Evolutionary conservation across 2,888 invertebrate species (phyloP), one percentile per base, ranked within the genome.

Genomic region (Cryptops parisi): DNA sequence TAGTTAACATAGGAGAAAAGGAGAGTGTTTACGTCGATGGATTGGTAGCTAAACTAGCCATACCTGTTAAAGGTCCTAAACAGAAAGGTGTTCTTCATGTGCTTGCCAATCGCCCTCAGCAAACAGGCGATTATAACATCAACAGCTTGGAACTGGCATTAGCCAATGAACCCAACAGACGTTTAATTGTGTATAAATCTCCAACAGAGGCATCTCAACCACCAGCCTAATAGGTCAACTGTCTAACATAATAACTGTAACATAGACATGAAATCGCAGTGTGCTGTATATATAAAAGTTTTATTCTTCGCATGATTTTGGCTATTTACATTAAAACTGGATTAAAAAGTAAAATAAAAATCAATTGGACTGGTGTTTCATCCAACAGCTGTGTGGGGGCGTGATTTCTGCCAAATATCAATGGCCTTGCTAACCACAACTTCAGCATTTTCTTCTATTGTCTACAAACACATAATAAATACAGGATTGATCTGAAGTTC

Each of bases 381-480:
- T n/a, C n/a, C n/a, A n/a, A n/a, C n/a, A n/a, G n/a, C n/a, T n/a
- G 15, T 33, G 33, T 33, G 17, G 43, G 15, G 9, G n/a, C 43
- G 15, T 6, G 6, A 40, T 25, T 50, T 52, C 65, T 86, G 86
- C 84, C 88, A 87, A 60, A 83, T 73, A 62, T 88, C 87, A 3
- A 89, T 82, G 1, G 86, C 82, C 70, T 87, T 86, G 64, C 82
- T 86, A 0, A 84, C 85, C 55, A 88, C 81, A 2, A 83, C 77
- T 66, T 87, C 88, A 58, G 83, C 80, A 60, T 78, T 79, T 68
- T 89, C 85, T 65, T 84, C 81, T 2, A 81, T 78, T 59, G 84
- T 78, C 84, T 85, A 65, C 45, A n/a, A n/a, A n/a, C n/a, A n/a
- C n/a, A n/a, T n/a, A n/a, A n/a, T n/a, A n/a, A n/a, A n/a, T n/a